A percentile compares a stretch with the other conserved stretches of the same genome.
Conservation (phyloP, 2,888 invertebrate species). For the Andrena trimmerana region DNA sequence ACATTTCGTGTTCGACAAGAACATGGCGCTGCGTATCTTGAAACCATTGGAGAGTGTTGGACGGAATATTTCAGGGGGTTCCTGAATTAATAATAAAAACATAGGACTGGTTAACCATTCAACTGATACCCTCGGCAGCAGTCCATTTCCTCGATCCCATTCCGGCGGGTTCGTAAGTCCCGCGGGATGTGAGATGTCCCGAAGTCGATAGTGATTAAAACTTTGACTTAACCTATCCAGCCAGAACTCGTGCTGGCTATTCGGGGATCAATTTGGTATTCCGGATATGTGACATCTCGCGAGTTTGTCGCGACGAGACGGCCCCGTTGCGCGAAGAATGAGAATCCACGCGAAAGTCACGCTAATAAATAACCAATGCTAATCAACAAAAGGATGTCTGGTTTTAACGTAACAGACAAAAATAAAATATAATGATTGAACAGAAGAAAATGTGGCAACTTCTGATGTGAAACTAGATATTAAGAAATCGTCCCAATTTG, state of each 20-base stretch:
- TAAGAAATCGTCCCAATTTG: too few relatives aligned
- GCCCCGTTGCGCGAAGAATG: constrained; percentile 63
- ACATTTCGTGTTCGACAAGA: too few relatives aligned
- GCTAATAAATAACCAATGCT: constrained; percentile 66
- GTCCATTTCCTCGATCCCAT: constrained; percentile 71
- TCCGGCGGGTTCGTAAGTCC: constrained; percentile 70
- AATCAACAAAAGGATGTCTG: constrained; percentile 17
- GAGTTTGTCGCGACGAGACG: constrained; percentile 65
- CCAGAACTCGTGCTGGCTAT: constrained; percentile 74
- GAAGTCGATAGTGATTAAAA: constrained; percentile 84
- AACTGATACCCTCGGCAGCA: constrained; percentile 61
- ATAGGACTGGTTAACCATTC: constrained; percentile 68
- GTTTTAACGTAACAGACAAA: background rate
- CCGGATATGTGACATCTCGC: constrained; percentile 74
- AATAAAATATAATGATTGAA: too few relatives aligned
- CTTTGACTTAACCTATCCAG: constrained; percentile 80
- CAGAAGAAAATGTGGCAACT: too few relatives aligned
- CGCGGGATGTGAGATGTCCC: constrained; percentile 75
- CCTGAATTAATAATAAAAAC: constrained; percentile 77
- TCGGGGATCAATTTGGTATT: constrained; percentile 79
- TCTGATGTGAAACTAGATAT: too few relatives aligned
- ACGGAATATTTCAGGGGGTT: constrained; percentile 1
- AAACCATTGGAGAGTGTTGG: background rate
- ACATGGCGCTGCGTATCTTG: too few relatives aligned
- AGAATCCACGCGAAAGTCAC: constrained; percentile 62